A percentile compares a stretch with the other conserved stretches of the same genome.
Evolutionary conservation across 2,113 vertebrate genomes (phyloP).

Genomic region (Andinoacara biseriatus): DNA sequence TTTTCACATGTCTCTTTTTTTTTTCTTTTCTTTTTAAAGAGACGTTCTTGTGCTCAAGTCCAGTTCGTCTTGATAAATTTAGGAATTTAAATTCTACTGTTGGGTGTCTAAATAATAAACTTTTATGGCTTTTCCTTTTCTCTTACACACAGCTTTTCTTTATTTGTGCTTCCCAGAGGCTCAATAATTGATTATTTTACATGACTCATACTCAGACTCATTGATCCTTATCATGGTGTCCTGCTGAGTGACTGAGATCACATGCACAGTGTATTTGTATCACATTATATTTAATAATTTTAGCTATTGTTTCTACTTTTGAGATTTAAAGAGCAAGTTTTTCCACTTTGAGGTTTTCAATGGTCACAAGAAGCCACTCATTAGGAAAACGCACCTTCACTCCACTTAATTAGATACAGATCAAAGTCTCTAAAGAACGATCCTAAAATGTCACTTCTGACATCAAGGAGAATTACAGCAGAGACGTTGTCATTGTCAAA

Average conservation of each 20-base stretch:
- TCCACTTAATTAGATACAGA: slow-evolving; percentile 14
- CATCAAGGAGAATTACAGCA: background rate
- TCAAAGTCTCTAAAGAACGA: slow-evolving; percentile 23
- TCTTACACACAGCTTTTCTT: background rate
- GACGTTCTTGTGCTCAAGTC: background rate
- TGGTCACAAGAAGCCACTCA: background rate
- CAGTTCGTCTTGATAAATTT: background rate
- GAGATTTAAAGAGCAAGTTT: background rate
- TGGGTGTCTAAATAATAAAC: background rate
- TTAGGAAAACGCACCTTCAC: background rate
- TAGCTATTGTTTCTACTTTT: background rate
- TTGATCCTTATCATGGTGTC: background rate
- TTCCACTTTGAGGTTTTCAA: background rate
- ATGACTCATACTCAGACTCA: background rate
- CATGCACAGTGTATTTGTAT: background rate
- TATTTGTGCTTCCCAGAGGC: background rate
- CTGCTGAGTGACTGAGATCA: background rate
- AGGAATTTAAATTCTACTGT: background rate
- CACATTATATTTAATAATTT: background rate
- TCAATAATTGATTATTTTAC: background rate
- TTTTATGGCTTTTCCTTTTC: background rate
- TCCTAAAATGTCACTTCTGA: slow-evolving; percentile 23
- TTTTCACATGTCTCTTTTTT: background rate
- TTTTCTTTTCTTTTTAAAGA: background rate
- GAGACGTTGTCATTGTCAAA: slow-evolving; percentile 46